Conservation (phyloP, 2,797 vertebrate genomes). For the Darevskia mixta region DNA sequence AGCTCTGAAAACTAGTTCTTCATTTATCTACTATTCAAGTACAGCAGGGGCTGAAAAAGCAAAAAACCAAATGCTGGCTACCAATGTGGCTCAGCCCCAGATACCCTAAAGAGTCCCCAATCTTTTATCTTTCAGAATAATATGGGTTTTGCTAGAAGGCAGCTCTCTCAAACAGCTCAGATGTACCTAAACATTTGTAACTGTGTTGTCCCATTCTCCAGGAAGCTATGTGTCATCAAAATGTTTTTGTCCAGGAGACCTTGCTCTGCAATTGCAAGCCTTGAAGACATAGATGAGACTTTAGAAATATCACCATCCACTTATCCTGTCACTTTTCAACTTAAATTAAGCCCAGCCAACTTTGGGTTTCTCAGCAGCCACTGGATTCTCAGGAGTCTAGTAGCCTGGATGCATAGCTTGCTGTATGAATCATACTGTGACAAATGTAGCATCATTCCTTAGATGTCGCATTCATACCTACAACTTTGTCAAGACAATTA, state of each 20-base stretch:
- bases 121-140: neutral
- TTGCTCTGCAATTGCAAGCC: neutral
- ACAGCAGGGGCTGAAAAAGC: neutral
- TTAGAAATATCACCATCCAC: neutral
- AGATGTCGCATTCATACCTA: neutral
- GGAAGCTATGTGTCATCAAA: neutral
- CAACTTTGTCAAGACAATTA: neutral
- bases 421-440: neutral
- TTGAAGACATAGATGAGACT: neutral
- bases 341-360: neutral
- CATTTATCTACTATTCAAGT: constrained; percentile 45
- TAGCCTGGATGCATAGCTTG: neutral
- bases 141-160: neutral
- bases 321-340: neutral
- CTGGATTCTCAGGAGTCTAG: neutral
- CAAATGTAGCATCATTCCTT: neutral
- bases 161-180: neutral
- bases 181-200: neutral
- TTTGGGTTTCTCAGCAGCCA: neutral
- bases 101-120: neutral
- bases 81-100: constrained; percentile 28
- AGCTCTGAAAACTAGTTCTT: constrained; percentile 39
- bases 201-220: neutral
- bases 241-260: neutral
- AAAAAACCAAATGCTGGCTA: neutral